Evolutionary conservation across 2,888 invertebrate species (phyloP).

Genomic region (Sphinx pinastri): DNA sequence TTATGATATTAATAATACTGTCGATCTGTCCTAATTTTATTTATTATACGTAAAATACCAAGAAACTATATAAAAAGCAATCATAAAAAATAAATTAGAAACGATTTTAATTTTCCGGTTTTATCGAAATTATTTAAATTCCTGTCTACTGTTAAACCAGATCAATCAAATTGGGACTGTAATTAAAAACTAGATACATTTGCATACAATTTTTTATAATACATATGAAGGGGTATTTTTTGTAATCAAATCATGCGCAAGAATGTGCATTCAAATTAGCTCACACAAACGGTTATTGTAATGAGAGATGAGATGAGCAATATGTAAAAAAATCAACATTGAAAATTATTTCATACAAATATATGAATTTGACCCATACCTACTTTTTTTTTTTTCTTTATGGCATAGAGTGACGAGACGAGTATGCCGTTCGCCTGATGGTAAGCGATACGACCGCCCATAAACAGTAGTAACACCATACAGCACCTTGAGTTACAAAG

Average conservation of each 20-base stretch:
- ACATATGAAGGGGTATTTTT: slow-evolving; percentile 1
- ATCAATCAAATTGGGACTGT: slow-evolving; percentile 10
- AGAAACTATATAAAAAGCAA: not conserved
- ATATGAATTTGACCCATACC: too few relatives aligned
- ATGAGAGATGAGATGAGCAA: too few relatives aligned
- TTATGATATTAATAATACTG: not conserved
- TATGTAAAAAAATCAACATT: too few relatives aligned
- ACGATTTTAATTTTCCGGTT: slow-evolving; percentile 21
- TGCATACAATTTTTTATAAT: not conserved
- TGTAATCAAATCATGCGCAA: not conserved
- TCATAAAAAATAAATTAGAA: slow-evolving; percentile 13
- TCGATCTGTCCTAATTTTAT: slow-evolving; percentile 15
- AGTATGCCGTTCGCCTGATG: too few relatives aligned
- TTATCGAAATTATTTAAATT: slow-evolving; percentile 6
- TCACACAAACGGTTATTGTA: not conserved
- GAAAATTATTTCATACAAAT: too few relatives aligned
- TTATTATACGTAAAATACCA: slow-evolving; percentile 8
- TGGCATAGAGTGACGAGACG: too few relatives aligned
- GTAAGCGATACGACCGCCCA: too few relatives aligned
- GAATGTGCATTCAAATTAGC: not conserved
- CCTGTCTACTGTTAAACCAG: not conserved
- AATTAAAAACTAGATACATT: slow-evolving; percentile 16
- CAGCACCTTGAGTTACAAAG: too few relatives aligned
- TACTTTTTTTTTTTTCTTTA: too few relatives aligned
- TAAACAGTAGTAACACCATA: too few relatives aligned